Conservation (phyloP, 2,888 invertebrate species). For the Aphodius granarius region DNA sequence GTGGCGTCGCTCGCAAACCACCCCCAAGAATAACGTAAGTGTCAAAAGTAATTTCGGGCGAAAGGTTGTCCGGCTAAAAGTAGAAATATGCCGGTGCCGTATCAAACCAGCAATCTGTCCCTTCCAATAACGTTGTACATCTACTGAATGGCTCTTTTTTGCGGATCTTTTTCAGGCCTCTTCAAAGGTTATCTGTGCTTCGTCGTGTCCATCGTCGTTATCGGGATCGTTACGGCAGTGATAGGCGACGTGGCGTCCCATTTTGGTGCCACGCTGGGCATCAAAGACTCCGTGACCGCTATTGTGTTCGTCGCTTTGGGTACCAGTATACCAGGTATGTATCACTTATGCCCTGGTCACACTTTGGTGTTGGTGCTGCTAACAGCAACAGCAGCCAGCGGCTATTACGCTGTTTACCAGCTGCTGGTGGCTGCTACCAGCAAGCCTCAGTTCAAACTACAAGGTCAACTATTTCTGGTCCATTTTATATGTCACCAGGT, state of each 20-base stretch:
- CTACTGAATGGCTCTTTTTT: not conserved
- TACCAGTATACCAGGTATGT: slow-evolving; percentile 94
- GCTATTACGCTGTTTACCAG: no score
- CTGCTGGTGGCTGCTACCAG: no score
- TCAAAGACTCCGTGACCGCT: slow-evolving; percentile 96
- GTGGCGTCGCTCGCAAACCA: not conserved
- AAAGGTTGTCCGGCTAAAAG: not conserved
- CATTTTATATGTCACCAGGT: no score
- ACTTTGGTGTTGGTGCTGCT: no score
- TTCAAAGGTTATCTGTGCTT: slow-evolving; percentile 96
- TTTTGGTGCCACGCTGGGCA: slow-evolving; percentile 96
- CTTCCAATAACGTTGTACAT: not conserved
- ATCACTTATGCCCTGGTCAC: no score
- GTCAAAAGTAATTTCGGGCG: not conserved
- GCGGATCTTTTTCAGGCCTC: slow-evolving; percentile 67
- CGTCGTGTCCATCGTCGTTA: slow-evolving; percentile 85
- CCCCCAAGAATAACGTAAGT: not conserved
- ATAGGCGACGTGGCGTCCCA: slow-evolving; percentile 97
- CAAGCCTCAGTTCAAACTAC: no score
- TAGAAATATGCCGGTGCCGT: not conserved
- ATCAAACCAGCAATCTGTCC: not conserved
- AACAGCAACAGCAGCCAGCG: no score
- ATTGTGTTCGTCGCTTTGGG: slow-evolving; percentile 97
- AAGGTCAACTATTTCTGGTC: no score
- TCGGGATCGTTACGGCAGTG: slow-evolving; percentile 93